Evolutionary conservation across 2,797 vertebrate species (phyloP).

Genomic region (Discoglossus pictus): DNA sequence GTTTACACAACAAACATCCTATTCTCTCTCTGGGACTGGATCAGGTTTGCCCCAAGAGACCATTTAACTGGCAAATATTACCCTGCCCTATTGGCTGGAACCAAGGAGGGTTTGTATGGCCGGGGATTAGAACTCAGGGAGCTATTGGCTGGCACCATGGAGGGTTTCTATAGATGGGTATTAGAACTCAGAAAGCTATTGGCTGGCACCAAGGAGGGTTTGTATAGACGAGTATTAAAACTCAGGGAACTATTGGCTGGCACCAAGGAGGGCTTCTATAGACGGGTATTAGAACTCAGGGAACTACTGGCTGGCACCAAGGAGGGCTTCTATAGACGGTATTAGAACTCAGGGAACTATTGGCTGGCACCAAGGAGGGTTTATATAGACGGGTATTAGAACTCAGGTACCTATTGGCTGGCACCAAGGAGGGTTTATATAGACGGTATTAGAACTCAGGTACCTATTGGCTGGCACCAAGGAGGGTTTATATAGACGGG

Average conservation of each 20-base stretch:
- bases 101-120: constrained; percentile 20
- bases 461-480: constrained; percentile 43
- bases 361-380: constrained; percentile 17
- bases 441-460: too few relatives aligned
- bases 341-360: too few relatives aligned
- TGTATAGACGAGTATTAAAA: too few relatives aligned
- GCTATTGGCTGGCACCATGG: too few relatives aligned
- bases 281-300: too few relatives aligned
- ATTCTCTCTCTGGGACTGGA: constrained; percentile 47
- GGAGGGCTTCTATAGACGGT: too few relatives aligned
- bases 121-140: too few relatives aligned
- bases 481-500: constrained; percentile 27
- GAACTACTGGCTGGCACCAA: constrained; percentile 38
- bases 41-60: constrained; percentile 51
- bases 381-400: too few relatives aligned
- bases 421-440: constrained; percentile 18
- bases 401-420: constrained; percentile 49
- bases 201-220: constrained; percentile 16
- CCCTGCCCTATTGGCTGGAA: constrained; percentile 52
- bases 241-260: constrained; percentile 47
- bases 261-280: constrained; percentile 17
- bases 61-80: constrained; percentile 55
- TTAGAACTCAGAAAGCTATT: constrained; percentile 10
- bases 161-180: neutral
- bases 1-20: constrained; percentile 52